These are phyloP conservation scores for Drosophila guanche DNA, from an alignment of 1,140 invertebrate genomes.

Conservation along the genomic window DNA sequence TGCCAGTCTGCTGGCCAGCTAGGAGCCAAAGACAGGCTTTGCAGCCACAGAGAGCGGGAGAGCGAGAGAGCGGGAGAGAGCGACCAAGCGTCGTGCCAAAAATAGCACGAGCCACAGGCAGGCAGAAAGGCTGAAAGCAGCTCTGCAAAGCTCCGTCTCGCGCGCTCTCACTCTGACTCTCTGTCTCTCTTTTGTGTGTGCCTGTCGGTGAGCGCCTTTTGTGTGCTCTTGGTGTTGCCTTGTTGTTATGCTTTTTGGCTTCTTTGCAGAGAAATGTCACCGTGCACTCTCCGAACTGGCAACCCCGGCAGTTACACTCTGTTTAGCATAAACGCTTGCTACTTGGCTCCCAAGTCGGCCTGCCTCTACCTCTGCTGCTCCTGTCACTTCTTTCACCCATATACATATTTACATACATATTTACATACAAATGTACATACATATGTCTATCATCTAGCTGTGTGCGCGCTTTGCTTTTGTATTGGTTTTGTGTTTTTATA, in stretches of 20 bases:
- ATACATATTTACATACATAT: background rate
- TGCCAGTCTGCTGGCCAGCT: slow-evolving; percentile 54
- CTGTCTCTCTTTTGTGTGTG: slow-evolving; percentile 2
- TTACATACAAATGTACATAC: background rate
- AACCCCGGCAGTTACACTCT: slow-evolving; percentile 81
- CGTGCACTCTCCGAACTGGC: slow-evolving; percentile 61
- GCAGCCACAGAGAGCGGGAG: slow-evolving; percentile 19
- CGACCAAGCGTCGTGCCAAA: slow-evolving; percentile 43
- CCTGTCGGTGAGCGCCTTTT: slow-evolving; percentile 23
- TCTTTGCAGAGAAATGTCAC: slow-evolving; percentile 76
- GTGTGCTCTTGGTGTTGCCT: slow-evolving; percentile 52
- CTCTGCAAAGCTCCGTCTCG: slow-evolving; percentile 52
- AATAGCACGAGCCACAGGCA: slow-evolving; percentile 46
- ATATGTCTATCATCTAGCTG: slow-evolving; percentile 26
- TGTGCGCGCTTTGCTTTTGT: slow-evolving; percentile 48
- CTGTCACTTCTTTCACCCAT: background rate
- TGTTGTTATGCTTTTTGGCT: slow-evolving; percentile 68
- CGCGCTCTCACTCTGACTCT: slow-evolving; percentile 12
- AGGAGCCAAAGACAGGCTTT: slow-evolving; percentile 26
- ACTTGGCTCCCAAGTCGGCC: slow-evolving; percentile 72
- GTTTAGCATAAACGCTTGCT: slow-evolving; percentile 82
- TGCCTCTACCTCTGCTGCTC: background rate
- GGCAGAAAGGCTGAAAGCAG: slow-evolving; percentile 39
- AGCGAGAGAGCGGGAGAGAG: slow-evolving; percentile 1
- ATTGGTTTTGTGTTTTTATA: slow-evolving; percentile 68